phyloP scores from a whole-genome alignment of 2,888 invertebrate genomes.

The Drosophila kambysellisi region DNA sequence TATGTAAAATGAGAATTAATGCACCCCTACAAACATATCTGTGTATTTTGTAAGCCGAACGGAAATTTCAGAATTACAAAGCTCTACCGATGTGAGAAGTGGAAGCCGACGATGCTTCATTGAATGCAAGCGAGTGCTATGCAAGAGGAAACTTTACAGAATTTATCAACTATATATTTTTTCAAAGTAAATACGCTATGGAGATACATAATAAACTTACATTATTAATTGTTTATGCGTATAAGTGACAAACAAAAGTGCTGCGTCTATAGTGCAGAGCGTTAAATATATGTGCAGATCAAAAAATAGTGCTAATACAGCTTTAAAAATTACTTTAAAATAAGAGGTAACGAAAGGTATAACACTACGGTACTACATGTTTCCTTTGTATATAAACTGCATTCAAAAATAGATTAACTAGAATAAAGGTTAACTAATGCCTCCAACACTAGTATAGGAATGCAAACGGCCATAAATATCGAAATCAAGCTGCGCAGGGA shows the following conservation, averaged over 20 bases:
- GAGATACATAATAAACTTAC: constrained; percentile 23
- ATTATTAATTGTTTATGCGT: constrained; percentile 14
- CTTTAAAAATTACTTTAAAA: not conserved
- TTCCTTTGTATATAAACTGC: not conserved
- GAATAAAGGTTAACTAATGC: no score
- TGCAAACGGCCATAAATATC: not conserved
- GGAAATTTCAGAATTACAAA: constrained; percentile 56
- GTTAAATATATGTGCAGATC: not conserved
- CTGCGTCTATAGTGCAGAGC: not conserved
- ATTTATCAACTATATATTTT: constrained; percentile 36
- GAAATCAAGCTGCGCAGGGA: not conserved
- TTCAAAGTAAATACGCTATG: constrained; percentile 19
- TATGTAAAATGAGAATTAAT: constrained; percentile 28
- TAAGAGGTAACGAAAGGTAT: no score
- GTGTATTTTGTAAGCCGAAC: no score
- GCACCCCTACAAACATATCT: constrained; percentile 24
- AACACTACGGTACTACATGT: not conserved
- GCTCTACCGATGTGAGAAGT: constrained; percentile 19
- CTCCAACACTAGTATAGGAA: not conserved
- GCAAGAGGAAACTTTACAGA: constrained; percentile 28
- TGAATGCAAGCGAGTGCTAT: constrained; percentile 22
- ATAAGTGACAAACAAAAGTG: constrained; percentile 15
- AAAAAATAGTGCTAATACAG: not conserved
- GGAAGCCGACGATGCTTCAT: constrained; percentile 34
- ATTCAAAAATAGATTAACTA: no score